Evolutionary conservation across 2,888 invertebrate species (phyloP).

Genomic region (Molanna angustata): DNA sequence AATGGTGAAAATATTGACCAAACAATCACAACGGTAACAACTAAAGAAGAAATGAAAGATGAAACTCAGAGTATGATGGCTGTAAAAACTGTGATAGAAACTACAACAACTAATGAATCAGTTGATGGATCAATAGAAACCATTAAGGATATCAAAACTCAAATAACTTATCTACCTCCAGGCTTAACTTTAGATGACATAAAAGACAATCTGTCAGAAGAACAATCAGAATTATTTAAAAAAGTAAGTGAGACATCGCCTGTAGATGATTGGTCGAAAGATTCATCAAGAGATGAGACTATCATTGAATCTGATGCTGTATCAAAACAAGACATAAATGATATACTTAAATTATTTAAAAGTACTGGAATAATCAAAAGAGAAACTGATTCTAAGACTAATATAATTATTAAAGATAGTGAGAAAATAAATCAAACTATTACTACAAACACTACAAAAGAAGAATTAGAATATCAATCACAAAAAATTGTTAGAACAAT

Average conservation of each 20-base stretch:
- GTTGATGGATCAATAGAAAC: conserved; percentile 49
- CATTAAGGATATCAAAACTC: conserved; percentile 51
- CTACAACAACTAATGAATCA: conserved; percentile 48
- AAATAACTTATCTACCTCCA: conserved; percentile 51
- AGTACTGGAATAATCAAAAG: conserved; percentile 14
- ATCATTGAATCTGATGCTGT: conserved; percentile 37
- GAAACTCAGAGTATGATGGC: conserved; percentile 45
- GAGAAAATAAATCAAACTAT: conserved; percentile 30
- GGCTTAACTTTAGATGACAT: conserved; percentile 49
- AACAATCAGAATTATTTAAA: conserved; percentile 28
- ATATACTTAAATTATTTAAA: conserved; percentile 39
- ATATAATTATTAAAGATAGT: conserved; percentile 42
- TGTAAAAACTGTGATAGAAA: conserved; percentile 50
- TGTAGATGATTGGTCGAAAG: conserved; percentile 35
- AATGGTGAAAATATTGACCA: conserved; percentile 49
- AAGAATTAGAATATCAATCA: conserved; percentile 46
- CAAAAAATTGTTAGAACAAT: conserved; percentile 50
- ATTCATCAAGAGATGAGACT: conserved; percentile 38
- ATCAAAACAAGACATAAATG: conserved; percentile 35
- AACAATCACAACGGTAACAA: conserved; percentile 47
- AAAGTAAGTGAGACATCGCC: conserved; percentile 34
- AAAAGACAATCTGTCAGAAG: conserved; percentile 12
- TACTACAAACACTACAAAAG: conserved; percentile 46
- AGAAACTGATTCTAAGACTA: conserved; percentile 37
- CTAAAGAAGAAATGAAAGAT: conserved; percentile 48